Base-by-base conservation (phyloP, 2,113 vertebrate genomes). In the Mormoops blainvillei region DNA sequence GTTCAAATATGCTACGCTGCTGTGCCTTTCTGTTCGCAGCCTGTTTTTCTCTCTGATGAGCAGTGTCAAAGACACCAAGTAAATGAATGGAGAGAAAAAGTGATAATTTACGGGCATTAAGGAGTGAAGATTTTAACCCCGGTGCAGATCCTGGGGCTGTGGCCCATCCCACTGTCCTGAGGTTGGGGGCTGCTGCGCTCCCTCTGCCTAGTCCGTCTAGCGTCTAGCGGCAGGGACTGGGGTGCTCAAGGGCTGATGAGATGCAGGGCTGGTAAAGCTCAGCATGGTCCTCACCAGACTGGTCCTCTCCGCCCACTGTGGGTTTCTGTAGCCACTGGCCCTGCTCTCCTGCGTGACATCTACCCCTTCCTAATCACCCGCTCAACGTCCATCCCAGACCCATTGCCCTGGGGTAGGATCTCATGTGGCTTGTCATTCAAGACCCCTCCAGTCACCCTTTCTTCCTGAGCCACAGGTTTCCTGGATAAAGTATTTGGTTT, bases 1-100 rank as follows among this genome's bases (percentile, higher is more conserved):
- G 48, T 68, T 92, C 84, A 81, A 20, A 43, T 43, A 41, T 1
- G 74, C 82, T 3, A 26, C 0, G 0, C 58, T 0, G 1, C 84
- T 87, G 65, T 83, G 65, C 65, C 1, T 0, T 85, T 95, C 58
- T 71, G 56, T 76, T 77, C 76, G 82, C 65, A 85, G 71, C 73
- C n/a, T 68, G 54, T 68, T 90, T 67, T 90, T 92, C 52, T 97
- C 73, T 52, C 41, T 58, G 78, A 50, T 45, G 74, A 93, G 48
- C 61, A 77, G n/a, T 85, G 76, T 65, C 82, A 76, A 67, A 81
- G 58, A 91, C 56, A 45, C 45, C 16, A 68, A n/a, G 22, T 33
- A 94, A 73, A 63, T 33, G 63, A 82, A 56, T 6, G 41, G 68
- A 63, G 58, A 20, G 67, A 70, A 76, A 71, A 7, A 38, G 45